Evolutionary conservation across 2,113 vertebrate genomes (phyloP).

Genomic region (Daphoenositta chrysoptera): DNA sequence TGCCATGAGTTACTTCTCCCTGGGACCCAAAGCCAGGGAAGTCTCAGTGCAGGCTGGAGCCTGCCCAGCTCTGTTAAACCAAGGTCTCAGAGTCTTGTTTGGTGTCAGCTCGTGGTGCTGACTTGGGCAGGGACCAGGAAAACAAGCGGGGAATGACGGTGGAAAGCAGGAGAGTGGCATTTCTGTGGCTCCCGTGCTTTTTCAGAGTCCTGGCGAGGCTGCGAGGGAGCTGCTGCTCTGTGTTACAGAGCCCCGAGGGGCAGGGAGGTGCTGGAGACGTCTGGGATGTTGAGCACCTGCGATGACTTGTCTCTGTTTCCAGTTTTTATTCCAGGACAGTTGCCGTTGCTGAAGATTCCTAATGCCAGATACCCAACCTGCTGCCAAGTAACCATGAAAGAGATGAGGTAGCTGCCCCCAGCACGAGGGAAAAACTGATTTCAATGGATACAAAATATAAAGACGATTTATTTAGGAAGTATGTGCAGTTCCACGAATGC

Average conservation of each 20-base stretch:
- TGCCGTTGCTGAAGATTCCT: neutral
- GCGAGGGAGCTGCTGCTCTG: neutral
- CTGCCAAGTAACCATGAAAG: slow-evolving; percentile 59
- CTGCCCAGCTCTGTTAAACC: neutral
- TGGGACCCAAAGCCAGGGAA: neutral
- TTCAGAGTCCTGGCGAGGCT: neutral
- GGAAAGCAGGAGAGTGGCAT: neutral
- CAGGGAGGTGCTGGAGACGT: neutral
- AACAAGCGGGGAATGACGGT: neutral
- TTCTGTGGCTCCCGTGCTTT: neutral
- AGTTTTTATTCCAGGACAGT: slow-evolving; percentile 14
- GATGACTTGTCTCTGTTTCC: neutral
- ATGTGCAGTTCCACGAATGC: slow-evolving; percentile 89
- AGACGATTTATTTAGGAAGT: slow-evolving; percentile 96
- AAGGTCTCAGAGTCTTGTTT: neutral
- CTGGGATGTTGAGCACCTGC: neutral
- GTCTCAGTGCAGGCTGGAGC: neutral
- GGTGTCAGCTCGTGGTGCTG: neutral
- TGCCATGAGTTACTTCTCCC: neutral
- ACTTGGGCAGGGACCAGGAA: neutral
- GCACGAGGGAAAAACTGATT: slow-evolving; percentile 52
- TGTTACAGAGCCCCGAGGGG: neutral
- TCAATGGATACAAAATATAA: slow-evolving; percentile 97
- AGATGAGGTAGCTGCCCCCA: slow-evolving; percentile 69
- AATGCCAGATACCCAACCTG: neutral